Evolutionary conservation across 2,113 vertebrate genomes (phyloP).

Genomic region (Phodopus roborovskii): DNA sequence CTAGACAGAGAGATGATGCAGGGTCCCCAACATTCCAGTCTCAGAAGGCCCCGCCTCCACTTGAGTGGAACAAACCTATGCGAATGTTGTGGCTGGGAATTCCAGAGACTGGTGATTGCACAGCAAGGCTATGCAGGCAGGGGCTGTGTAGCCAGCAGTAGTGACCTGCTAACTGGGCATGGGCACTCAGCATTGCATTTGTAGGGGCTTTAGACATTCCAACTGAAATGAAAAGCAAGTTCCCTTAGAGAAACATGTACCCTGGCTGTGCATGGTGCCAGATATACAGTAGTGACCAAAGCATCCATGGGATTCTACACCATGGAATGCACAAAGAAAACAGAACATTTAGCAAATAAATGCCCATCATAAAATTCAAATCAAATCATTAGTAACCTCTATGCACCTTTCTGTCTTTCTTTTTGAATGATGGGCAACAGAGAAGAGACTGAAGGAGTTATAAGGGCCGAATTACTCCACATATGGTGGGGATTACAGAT

Average conservation of each 20-base stretch:
- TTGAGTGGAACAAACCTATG: background rate
- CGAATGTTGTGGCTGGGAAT: background rate
- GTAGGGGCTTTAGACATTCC: background rate
- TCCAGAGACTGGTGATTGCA: background rate
- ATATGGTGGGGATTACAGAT: background rate
- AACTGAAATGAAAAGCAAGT: background rate
- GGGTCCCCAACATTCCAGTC: background rate
- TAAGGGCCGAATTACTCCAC: background rate
- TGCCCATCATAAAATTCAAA: background rate
- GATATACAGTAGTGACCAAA: background rate
- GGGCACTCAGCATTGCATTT: background rate
- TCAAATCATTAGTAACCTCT: background rate
- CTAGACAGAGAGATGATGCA: background rate
- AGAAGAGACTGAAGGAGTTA: background rate
- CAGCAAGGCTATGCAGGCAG: background rate
- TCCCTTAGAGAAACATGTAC: background rate
- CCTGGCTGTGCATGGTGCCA: background rate
- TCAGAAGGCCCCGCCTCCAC: background rate
- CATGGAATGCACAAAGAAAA: background rate
- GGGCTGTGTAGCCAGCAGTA: fast-evolving
- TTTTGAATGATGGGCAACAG: background rate
- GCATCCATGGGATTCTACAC: background rate
- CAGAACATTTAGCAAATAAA: background rate
- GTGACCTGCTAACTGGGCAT: background rate
- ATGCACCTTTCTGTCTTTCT: background rate